Base-by-base conservation (phyloP, 2,113 vertebrate species). In the Rhombomys opimus region DNA sequence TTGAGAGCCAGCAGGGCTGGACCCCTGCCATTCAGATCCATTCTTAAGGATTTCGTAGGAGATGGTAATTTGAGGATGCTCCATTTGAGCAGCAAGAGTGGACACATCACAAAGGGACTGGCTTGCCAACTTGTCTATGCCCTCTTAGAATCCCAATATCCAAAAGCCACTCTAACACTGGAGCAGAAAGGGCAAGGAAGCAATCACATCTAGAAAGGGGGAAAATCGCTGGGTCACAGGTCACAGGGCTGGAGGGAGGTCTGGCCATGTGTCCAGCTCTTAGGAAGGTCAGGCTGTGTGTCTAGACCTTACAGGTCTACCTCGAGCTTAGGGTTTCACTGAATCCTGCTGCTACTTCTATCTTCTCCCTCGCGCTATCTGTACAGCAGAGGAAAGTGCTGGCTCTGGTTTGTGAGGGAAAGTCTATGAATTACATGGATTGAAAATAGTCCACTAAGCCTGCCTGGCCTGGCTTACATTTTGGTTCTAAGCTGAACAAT, bases 401-500 rank as follows among this genome's bases (percentile, higher is more conserved):
- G 87, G 84, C 25, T 75, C 95, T 41, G 65, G 61, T 82, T 68
- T 50, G 10, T 15, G 52, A 67, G 59, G 75, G 86, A 38, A 50
- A 46, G 91, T 95, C n/a, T 23, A 63, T 76, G 63, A 93, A 75
- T 78, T 63, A 52, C 52, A 25, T 41, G 73, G 13, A 88, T 11
- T 41, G 50, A 63, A 92, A 92, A 97, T 0, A 73, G 27, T 68
- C 38, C 15, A 54, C 2, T 12, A 72, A 91, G 13, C 22, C 50
- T 41, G 2, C 38, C 23, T 0, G 2, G 18, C 81, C 52, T 1
- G n/a, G 81, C 81, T 95, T 77, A 50, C 11, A 5, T 73, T 84
- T 30, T 41, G 81, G 81, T 78, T 73, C 94, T 61, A 17, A 81
- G 77, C 86, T 87, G 92, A 94, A 96, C 84, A 97, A 77, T 2